phyloP scores from a whole-genome alignment of 1,140 invertebrate species.

The Elymnias hypermnestra region DNA sequence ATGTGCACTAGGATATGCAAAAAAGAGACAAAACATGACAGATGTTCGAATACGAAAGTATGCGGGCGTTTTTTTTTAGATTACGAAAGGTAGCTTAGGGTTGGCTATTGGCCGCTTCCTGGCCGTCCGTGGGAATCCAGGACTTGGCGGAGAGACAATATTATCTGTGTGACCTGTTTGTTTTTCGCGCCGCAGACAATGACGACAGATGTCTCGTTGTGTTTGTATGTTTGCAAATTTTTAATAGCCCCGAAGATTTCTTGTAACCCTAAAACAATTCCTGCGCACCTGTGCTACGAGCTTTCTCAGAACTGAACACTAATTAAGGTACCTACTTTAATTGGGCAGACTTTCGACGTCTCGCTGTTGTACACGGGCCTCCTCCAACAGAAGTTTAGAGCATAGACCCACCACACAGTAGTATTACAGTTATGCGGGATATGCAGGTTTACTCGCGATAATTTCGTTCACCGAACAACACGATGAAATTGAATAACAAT shows the following conservation, averaged over 20 bases:
- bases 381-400: no score
- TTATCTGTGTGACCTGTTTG: constrained; percentile 22
- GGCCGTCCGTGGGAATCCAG: constrained; percentile 37
- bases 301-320: no score
- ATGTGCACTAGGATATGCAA: background rate
- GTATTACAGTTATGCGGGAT: no score
- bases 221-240: constrained; percentile 15
- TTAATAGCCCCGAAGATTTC: background rate
- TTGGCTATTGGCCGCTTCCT: constrained; percentile 38
- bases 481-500: no score
- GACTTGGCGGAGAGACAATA: constrained; percentile 16
- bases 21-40: constrained; percentile 33
- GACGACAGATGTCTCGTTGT: constrained; percentile 23
- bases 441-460: no score
- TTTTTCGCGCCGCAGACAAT: constrained; percentile 19
- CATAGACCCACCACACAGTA: no score
- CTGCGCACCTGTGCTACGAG: no score
- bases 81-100: constrained; percentile 38
- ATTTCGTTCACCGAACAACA: no score
- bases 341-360: no score
- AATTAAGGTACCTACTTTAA: no score
- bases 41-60: constrained; percentile 45
- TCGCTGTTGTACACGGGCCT: no score
- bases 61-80: constrained; percentile 38
- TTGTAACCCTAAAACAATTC: no score